Percentiles rank a stretch among this genome's conserved stretches.
These are phyloP conservation scores for Eleutherodactylus coqui DNA, from an alignment of 2,797 vertebrate genomes.

Conservation along the genomic window DNA sequence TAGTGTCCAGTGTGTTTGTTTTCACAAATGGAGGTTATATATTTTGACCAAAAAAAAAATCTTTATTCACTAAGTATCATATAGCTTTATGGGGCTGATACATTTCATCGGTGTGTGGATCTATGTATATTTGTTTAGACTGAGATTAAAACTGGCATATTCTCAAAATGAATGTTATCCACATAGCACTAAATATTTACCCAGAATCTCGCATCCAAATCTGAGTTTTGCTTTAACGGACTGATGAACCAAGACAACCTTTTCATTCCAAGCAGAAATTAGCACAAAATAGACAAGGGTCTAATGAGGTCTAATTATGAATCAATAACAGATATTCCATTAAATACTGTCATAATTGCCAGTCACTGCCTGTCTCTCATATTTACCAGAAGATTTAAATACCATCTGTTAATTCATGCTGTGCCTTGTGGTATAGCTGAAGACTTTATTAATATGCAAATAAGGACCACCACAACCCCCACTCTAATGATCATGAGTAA, in stretches of 20 bases:
- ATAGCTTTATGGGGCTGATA: neutral
- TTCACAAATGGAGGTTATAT: neutral
- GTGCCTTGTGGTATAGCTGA: constrained; percentile 48
- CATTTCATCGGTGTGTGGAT: neutral
- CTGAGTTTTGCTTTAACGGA: neutral
- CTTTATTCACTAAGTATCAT: neutral
- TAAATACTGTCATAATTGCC: constrained; percentile 53
- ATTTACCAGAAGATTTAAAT: constrained; percentile 59
- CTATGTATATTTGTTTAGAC: neutral
- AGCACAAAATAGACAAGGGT: constrained; percentile 3
- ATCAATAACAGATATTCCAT: constrained; percentile 56
- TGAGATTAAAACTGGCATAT: no score
- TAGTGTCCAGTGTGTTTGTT: neutral
- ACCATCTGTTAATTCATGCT: constrained; percentile 57
- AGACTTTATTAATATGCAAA: constrained; percentile 62
- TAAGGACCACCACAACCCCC: constrained; percentile 25
- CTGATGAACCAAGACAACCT: constrained; percentile 28
- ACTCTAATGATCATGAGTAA: constrained; percentile 36
- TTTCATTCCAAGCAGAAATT: constrained; percentile 25
- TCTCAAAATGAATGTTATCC: neutral
- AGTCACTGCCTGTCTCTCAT: constrained; percentile 54
- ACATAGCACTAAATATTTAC: neutral
- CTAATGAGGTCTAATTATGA: constrained; percentile 54
- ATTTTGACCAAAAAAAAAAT: neutral
- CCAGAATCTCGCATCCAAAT: neutral